Evolutionary conservation across 2,797 vertebrate genomes (phyloP).

Genomic region (Poecilia velifera): DNA sequence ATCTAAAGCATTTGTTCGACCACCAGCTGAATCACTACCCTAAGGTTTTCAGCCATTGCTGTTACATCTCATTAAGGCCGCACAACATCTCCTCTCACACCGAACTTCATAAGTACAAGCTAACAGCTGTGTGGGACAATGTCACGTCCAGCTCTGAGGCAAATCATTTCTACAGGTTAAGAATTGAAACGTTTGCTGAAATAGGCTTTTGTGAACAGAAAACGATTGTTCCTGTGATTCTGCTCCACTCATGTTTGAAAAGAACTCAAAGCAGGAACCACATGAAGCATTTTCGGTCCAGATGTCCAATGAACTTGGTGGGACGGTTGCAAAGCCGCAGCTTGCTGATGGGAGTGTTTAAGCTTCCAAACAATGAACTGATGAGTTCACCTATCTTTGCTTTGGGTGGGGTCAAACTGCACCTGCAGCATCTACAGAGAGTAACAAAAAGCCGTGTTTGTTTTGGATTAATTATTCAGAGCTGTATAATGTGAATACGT

Average conservation of each 20-base stretch:
- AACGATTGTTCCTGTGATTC: background rate
- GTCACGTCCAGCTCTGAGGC: background rate
- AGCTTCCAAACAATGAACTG: background rate
- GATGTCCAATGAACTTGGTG: background rate
- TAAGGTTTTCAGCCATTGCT: background rate
- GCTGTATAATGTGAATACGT: background rate
- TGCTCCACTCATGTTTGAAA: background rate
- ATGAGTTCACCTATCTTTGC: background rate
- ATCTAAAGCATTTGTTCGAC: background rate
- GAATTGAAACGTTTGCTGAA: background rate
- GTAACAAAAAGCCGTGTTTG: conserved; percentile 3
- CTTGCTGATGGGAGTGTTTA: background rate
- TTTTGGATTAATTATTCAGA: background rate
- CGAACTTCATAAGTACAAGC: no score
- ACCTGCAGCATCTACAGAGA: background rate
- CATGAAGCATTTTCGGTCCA: background rate
- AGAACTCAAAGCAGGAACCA: conserved; percentile 11
- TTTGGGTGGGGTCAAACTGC: conserved; percentile 3
- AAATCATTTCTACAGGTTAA: background rate
- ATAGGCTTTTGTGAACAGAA: background rate
- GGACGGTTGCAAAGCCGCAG: background rate
- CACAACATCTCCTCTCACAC: no score
- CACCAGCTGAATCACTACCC: background rate
- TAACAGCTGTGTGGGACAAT: background rate
- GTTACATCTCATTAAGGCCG: background rate